Percentiles rank a stretch among this genome's conserved stretches.
Conservation (phyloP, 1,140 invertebrate species). For the Lanistes nyassanus region DNA sequence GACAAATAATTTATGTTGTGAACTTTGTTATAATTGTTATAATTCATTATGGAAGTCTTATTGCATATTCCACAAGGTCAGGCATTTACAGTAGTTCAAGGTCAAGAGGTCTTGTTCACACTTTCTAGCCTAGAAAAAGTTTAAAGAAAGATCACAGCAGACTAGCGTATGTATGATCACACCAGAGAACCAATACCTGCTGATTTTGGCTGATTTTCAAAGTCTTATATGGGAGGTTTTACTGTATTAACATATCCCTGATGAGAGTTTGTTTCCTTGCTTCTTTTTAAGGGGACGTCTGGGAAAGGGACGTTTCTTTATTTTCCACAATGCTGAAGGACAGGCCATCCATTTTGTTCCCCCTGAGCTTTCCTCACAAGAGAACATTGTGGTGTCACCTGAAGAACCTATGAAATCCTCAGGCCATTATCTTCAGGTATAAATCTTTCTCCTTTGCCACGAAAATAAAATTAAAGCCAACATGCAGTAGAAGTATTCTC, state of each 20-base stretch:
- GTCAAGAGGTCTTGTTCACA: no score
- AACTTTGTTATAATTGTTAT: no score
- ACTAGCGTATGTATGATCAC: no score
- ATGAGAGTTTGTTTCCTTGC: not conserved
- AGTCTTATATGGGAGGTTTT: not conserved
- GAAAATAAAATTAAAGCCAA: no score
- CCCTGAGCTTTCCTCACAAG: conserved; percentile 33
- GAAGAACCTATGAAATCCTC: conserved; percentile 44
- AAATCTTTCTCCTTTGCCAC: not conserved
- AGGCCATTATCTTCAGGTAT: conserved; percentile 46
- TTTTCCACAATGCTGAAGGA: conserved; percentile 48
- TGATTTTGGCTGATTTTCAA: not conserved
- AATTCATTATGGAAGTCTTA: no score
- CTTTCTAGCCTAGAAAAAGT: no score
- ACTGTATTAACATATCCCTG: not conserved
- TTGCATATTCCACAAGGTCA: no score
- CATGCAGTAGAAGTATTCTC: no score
- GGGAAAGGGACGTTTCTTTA: conserved; percentile 48
- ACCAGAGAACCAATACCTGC: no score
- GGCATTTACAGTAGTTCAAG: no score
- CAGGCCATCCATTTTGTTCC: conserved; percentile 47
- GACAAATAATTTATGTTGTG: no score
- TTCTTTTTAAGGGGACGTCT: conserved; percentile 43
- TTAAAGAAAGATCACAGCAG: no score
- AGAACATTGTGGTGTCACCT: conserved; percentile 39